A percentile compares a stretch with the other conserved stretches of the same genome.
phyloP scores from a whole-genome alignment of 64 coral and sea anemone genomes.

The Montipora capricornis region DNA sequence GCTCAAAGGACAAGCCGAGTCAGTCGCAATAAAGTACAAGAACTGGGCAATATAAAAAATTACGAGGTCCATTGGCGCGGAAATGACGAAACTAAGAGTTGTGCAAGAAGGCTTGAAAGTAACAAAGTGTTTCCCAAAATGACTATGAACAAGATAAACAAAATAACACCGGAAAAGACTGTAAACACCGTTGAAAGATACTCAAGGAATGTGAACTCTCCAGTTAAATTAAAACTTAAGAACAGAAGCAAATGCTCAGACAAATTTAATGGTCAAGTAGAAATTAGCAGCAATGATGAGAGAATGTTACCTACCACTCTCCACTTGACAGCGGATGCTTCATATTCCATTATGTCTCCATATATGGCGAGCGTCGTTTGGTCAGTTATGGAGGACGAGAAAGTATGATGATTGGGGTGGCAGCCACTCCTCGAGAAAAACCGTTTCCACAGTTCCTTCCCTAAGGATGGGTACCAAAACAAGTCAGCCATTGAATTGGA shows the following conservation, averaged over 20 bases:
- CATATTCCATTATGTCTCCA: constrained; percentile 75
- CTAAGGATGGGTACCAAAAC: no score
- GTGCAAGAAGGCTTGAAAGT: not conserved
- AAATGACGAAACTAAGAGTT: not conserved
- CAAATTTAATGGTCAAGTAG: not conserved
- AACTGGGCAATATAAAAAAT: not conserved
- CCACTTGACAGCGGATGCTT: not conserved
- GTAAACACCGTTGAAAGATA: not conserved
- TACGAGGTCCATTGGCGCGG: not conserved
- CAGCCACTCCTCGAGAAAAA: no score
- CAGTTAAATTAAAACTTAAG: constrained; percentile 13
- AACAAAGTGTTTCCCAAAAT: not conserved
- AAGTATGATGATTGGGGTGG: not conserved
- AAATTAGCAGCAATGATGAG: constrained; percentile 13
- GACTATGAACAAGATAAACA: not conserved
- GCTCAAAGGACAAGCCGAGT: not conserved
- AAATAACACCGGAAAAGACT: not conserved
- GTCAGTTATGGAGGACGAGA: constrained; percentile 83
- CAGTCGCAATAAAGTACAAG: not conserved
- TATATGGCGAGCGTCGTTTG: constrained; percentile 89
- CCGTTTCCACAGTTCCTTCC: no score
- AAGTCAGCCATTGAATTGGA: no score
- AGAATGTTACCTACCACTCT: constrained; percentile 78
- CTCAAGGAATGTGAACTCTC: not conserved
- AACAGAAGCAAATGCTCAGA: constrained; percentile 2